A percentile compares a stretch with the other conserved stretches of the same genome.
These are phyloP conservation scores for Xenopus laevis DNA, from an alignment of 2,113 vertebrate species.

Conservation along the genomic window DNA sequence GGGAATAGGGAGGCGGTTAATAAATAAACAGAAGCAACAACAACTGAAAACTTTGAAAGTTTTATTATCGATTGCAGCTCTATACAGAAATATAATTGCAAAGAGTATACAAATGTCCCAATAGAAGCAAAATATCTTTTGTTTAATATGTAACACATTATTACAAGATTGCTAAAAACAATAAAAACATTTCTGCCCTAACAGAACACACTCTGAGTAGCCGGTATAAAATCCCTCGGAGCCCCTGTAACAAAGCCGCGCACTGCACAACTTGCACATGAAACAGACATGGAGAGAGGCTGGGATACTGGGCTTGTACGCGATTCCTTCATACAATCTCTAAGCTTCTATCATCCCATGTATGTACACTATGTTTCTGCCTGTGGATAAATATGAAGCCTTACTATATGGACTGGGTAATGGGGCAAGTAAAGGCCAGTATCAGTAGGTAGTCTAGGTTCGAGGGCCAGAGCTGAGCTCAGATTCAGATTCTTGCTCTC, in stretches of 20 bases:
- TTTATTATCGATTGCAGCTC: conserved; percentile 67
- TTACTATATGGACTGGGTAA: too few relatives aligned
- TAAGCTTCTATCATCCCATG: too few relatives aligned
- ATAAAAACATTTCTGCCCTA: conserved; percentile 37
- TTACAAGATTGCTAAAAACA: conserved; percentile 53
- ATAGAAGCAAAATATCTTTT: conserved; percentile 72
- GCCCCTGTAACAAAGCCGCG: conserved; percentile 9
- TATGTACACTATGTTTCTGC: too few relatives aligned
- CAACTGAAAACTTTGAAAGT: conserved; percentile 51
- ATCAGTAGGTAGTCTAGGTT: too few relatives aligned
- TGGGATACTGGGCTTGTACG: background rate
- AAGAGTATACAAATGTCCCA: conserved; percentile 67
- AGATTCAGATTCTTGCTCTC: too few relatives aligned
- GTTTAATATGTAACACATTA: conserved; percentile 62
- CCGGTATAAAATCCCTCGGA: conserved; percentile 26
- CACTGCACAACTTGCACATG: conserved; percentile 22
- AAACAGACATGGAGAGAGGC: conserved; percentile 6
- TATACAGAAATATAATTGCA: conserved; percentile 73
- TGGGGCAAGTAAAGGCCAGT: too few relatives aligned
- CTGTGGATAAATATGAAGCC: too few relatives aligned
- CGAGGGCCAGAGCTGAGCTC: too few relatives aligned
- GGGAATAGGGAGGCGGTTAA: too few relatives aligned
- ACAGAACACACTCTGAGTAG: conserved; percentile 28
- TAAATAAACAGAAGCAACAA: too few relatives aligned
- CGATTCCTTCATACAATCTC: too few relatives aligned